Conservation (phyloP, 2,888 invertebrate species). For the Taphrorychus bicolor region DNA sequence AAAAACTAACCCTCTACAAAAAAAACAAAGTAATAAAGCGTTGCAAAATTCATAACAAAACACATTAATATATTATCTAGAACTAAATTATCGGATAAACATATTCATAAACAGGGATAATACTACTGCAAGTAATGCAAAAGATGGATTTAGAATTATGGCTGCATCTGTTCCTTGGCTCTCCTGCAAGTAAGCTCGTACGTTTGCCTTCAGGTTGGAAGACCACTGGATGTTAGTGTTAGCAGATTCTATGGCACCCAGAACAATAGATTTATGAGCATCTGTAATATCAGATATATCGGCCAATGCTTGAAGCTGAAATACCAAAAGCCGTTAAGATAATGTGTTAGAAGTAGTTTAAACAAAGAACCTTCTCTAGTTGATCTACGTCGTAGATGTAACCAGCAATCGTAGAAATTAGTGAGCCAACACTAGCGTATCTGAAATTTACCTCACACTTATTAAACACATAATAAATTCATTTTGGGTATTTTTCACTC, state of each 20-base stretch:
- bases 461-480: no score
- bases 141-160: neutral
- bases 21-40: no score
- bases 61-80: no score
- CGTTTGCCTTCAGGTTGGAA: neutral
- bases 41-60: no score
- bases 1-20: no score
- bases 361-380: neutral
- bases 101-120: no score
- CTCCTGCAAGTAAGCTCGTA: neutral
- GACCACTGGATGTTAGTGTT: conserved; percentile 30
- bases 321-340: neutral
- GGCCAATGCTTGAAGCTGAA: neutral
- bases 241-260: conserved; percentile 18
- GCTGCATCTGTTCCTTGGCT: neutral
- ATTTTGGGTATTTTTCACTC: no score
- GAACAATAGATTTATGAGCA: conserved; percentile 18
- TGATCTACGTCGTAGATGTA: conserved; percentile 31
- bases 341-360: neutral
- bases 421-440: neutral
- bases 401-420: conserved; percentile 28
- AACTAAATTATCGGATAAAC: no score
- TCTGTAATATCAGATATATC: neutral
- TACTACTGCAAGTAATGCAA: neutral
- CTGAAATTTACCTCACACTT: no score